These are phyloP conservation scores for Dromaius novaehollandiae DNA, from an alignment of 2,113 vertebrate genomes.

Conservation along the genomic window DNA sequence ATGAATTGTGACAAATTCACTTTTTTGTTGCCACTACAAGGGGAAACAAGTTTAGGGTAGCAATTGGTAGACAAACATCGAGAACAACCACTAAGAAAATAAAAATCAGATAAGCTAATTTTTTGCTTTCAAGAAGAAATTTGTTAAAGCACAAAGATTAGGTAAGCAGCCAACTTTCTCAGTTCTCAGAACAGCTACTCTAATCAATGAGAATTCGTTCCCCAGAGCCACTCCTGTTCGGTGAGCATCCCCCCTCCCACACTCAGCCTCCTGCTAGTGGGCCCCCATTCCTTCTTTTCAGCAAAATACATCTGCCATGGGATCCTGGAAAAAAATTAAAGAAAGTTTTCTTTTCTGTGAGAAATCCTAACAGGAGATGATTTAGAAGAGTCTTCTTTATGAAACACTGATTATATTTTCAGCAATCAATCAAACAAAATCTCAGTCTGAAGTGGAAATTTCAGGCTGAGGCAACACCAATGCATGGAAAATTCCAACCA, in stretches of 20 bases:
- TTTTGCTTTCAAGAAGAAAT: not conserved
- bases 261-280: not conserved
- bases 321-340: not conserved
- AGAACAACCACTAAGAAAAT: not conserved
- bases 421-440: not conserved
- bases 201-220: not conserved
- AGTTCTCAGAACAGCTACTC: not conserved
- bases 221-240: not conserved
- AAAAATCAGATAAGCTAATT: not conserved
- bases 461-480: not conserved
- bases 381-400: not conserved
- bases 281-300: not conserved
- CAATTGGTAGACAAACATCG: not conserved
- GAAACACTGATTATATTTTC: not conserved
- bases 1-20: not conserved
- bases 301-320: not conserved
- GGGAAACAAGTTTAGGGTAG: not conserved
- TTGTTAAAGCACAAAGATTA: not conserved
- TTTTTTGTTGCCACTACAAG: not conserved
- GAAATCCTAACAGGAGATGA: not conserved
- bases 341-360: not conserved
- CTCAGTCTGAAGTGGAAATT: not conserved
- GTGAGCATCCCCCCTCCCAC: not conserved
- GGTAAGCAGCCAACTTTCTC: not conserved
- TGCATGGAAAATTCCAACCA: constrained; percentile 36